Percentiles rank a stretch among this genome's conserved stretches.
phyloP scores from a whole-genome alignment of 2,797 vertebrate species.

The Ataeniobius toweri region DNA sequence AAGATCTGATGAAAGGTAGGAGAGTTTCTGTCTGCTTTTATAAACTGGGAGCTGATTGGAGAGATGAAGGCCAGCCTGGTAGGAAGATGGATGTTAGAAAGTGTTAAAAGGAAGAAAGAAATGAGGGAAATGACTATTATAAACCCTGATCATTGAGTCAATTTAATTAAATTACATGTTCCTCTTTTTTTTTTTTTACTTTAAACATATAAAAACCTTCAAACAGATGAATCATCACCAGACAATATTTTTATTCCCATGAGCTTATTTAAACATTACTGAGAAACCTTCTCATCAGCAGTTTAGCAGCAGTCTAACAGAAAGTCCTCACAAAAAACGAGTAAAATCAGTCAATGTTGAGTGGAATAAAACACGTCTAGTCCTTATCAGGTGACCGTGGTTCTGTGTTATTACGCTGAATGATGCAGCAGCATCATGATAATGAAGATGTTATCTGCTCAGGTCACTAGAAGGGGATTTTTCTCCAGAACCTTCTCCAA shows the following conservation, averaged over 20 bases:
- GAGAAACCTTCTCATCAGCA: no score
- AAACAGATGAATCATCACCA: background rate
- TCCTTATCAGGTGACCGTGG: no score
- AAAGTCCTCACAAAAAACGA: no score
- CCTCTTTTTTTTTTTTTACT: background rate
- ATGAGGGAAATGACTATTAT: no score
- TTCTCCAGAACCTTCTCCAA: no score
- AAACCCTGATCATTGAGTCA: background rate
- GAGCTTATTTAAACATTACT: no score
- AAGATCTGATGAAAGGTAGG: conserved; percentile 27
- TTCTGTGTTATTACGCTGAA: background rate
- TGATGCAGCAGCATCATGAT: background rate
- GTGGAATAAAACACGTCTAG: no score
- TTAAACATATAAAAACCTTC: background rate
- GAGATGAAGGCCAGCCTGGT: background rate
- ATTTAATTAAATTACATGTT: background rate
- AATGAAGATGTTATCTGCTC: no score
- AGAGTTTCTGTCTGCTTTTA: background rate
- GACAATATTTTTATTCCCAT: background rate
- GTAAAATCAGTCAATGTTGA: no score
- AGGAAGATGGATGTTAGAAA: background rate
- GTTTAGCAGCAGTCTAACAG: no score
- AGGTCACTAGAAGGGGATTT: background rate
- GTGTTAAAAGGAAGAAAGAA: background rate
- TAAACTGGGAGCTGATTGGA: background rate